Evolutionary conservation across 2,888 invertebrate species (phyloP), one percentile per base, ranked within the genome.

Genomic region (Napeogenes inachia): DNA sequence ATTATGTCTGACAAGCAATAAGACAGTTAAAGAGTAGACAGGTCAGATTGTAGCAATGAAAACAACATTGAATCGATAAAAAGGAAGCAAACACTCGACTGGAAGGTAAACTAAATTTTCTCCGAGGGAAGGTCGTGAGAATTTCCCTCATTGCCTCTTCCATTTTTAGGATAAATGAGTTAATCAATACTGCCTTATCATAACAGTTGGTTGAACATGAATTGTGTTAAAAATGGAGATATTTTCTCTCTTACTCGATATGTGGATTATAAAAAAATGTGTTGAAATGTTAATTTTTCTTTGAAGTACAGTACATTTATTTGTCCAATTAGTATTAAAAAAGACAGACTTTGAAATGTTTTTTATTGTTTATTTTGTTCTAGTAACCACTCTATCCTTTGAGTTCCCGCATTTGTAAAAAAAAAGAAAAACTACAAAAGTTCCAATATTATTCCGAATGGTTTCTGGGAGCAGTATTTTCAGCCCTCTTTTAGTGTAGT

Each of bases 121-220:
- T 73, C 68, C 59, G 64, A 71, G 70, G 75, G 72, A 75, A 75
- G 76, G 75, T 75, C 75, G 71, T 75, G 69, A 73, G 74, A 69
- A 74, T 71, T 73, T 75, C 75, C 80, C 77, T 70, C 70, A 73
- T 73, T 67, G 65, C 72, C 75, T 74, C 78, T 80, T 73, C 75
- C 75, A 78, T 78, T 78, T 75, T 71, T 74, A 74, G 74, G 78
- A 79, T 77, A 80, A 80, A 80, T 79, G 76, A 77, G 73, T 76
- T 78, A 76, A 82, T 80, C 77, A 80, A 81, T 78, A 79, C 71
- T 42, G 8, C 45, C 13, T 35, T 32, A n/a, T 45, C 45, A 42
- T 38, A 50, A 50, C 50, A 50, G 30, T 30, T 50, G 6, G 30
- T 8, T 47, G 47, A 47, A 47, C 47, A 47, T 13, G 47, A 47